Percentiles rank a stretch among this genome's conserved stretches.
phyloP scores from a whole-genome alignment of 2,113 vertebrate species.

The Datnioides undecimradiatus region DNA sequence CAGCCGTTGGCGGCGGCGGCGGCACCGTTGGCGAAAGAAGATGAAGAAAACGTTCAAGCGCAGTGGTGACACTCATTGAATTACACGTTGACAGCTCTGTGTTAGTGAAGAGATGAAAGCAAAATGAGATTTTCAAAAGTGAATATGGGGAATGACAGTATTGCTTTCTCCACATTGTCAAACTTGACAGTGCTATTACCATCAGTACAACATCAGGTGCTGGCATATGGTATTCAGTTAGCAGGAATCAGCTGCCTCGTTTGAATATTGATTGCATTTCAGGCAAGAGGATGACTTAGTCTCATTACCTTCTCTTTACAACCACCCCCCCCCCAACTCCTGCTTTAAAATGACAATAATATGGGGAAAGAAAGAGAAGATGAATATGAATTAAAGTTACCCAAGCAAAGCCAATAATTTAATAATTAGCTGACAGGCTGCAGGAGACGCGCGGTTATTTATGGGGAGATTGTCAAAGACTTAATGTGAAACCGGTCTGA shows the following conservation, averaged over 20 bases:
- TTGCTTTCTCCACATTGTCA: constrained; percentile 77
- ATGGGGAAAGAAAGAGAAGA: background rate
- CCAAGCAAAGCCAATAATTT: background rate
- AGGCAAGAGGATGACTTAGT: background rate
- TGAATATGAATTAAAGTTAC: background rate
- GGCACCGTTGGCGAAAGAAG: constrained; percentile 20
- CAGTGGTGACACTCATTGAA: constrained; percentile 72
- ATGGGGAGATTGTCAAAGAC: background rate
- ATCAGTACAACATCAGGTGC: constrained; percentile 56
- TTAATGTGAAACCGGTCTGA: background rate
- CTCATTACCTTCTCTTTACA: background rate
- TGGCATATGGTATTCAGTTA: constrained; percentile 59
- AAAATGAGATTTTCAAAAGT: constrained; percentile 80
- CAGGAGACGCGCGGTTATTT: background rate
- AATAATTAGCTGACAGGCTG: background rate
- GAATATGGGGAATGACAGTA: constrained; percentile 74
- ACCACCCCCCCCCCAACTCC: no score
- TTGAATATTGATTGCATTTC: constrained; percentile 64
- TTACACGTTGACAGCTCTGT: constrained; percentile 75
- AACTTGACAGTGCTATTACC: constrained; percentile 76
- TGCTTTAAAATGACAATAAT: background rate
- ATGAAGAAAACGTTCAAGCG: constrained; percentile 51
- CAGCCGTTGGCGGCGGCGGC: background rate
- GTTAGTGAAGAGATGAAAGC: constrained; percentile 71
- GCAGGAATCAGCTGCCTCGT: constrained; percentile 48